Percentiles rank a stretch among this genome's conserved stretches.
Evolutionary conservation across 1,140 invertebrate species (phyloP).

Genomic region (Drosophila novamexicana): DNA sequence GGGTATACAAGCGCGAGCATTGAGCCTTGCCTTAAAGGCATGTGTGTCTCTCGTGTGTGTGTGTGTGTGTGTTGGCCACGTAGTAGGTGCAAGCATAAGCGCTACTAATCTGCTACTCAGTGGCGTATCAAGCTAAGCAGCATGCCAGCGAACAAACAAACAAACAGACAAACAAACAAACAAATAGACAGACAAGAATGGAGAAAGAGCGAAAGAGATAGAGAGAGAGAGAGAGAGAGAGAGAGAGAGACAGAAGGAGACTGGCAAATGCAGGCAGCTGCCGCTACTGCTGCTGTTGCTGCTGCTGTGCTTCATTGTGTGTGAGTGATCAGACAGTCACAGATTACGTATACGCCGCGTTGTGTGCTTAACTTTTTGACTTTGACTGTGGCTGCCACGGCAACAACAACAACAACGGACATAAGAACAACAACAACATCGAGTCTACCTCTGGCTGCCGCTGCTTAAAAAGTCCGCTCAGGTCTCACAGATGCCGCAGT

Average conservation of each 20-base stretch:
- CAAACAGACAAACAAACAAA: constrained; percentile 59
- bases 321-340: constrained; percentile 79
- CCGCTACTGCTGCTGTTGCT: background rate
- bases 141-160: constrained; percentile 75
- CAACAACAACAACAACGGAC: constrained; percentile 24
- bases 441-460: constrained; percentile 36
- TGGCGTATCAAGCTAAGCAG: constrained; percentile 80
- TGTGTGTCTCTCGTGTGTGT: constrained; percentile 4
- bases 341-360: constrained; percentile 79
- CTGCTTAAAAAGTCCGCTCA: constrained; percentile 80
- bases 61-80: constrained; percentile 48
- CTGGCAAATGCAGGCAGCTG: constrained; percentile 21
- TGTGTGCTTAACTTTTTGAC: constrained; percentile 78
- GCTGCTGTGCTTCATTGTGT: constrained; percentile 53
- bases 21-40: constrained; percentile 14
- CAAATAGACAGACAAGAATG: constrained; percentile 8
- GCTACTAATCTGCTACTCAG: constrained; percentile 81
- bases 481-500: constrained; percentile 68
- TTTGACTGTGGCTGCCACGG: constrained; percentile 73
- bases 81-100: constrained; percentile 82
- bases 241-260: constrained; percentile 7
- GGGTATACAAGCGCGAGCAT: constrained; percentile 45
- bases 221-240: background rate
- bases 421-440: background rate
- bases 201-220: background rate